Percentiles rank a stretch among this genome's conserved stretches.
These are phyloP conservation scores for Palythoa heliodiscus DNA, from an alignment of 92 coral and sea anemone genomes.

Conservation along the genomic window DNA sequence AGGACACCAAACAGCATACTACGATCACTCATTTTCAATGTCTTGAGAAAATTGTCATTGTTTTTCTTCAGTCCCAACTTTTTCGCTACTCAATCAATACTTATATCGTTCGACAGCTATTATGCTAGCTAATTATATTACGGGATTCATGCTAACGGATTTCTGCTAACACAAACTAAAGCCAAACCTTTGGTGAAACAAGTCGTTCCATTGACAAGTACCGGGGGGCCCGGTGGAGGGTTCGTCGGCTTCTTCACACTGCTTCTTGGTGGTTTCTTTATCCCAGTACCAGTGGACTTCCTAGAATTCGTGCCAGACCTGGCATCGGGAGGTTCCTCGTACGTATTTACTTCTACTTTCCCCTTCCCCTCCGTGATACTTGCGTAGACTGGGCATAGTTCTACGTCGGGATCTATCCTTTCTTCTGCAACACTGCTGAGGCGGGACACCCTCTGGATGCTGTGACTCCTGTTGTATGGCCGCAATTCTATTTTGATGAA, in stretches of 20 bases:
- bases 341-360: conserved; percentile 24
- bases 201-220: conserved; percentile 11
- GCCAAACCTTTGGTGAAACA: conserved; percentile 5
- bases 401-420: conserved; percentile 55
- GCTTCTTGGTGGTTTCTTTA: conserved; percentile 24
- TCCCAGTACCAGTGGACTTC: not conserved
- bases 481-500: conserved; percentile 80
- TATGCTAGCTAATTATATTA: too few relatives aligned
- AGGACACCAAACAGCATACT: too few relatives aligned
- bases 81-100: too few relatives aligned
- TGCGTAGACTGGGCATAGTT: conserved; percentile 73
- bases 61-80: too few relatives aligned
- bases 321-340: conserved; percentile 21
- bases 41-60: too few relatives aligned
- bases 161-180: not conserved
- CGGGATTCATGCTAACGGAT: too few relatives aligned
- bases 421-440: conserved; percentile 57
- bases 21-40: too few relatives aligned
- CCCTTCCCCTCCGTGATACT: conserved; percentile 57
- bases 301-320: not conserved
- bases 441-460: conserved; percentile 63
- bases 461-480: conserved; percentile 49
- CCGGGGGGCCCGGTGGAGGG: conserved; percentile 36
- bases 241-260: conserved; percentile 32
- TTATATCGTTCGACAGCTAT: too few relatives aligned